Evolutionary conservation across 1,140 invertebrate genomes (phyloP), one percentile per base, ranked within the genome.

Genomic region (Elysia chlorotica): DNA sequence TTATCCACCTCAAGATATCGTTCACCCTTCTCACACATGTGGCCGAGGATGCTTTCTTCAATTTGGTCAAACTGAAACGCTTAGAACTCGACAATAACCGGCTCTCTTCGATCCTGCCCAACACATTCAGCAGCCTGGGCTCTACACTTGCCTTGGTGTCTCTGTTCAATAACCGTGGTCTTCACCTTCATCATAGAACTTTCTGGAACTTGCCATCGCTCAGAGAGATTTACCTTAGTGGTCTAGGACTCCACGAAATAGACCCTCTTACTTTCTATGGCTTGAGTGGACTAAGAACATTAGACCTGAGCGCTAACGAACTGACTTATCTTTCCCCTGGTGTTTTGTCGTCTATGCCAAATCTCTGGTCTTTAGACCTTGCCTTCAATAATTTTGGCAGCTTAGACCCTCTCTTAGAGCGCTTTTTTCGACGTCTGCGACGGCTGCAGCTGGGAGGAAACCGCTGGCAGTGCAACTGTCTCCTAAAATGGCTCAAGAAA

Each of bases 381-480:
- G 30, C 56, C 14, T 66, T 28, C 59, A 76, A 76, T 56, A 33
- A 30, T 35, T 33, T 76, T 5, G 74, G 17, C 17, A 54, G 23
- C 25, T 54, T 76, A 23, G 17, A 61, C 17, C 36, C 59, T 28
- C 53, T 30, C 14, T 61, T 71, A 35, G 61, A 71, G 25, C 57
- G 41, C n/a, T n/a, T 61, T 1, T 59, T 76, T n/a, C 25, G 41
- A 19, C 21, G 28, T 5, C 31, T 76, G 23, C 35, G 70, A 6
- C 65, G 35, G 25, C 25, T 76, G 19, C 30, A 53, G 37, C 54
- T 76, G 23, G 59, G n/a, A 21, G 67, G 53, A 35, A 76, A 76
- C 66, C 75, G 56, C 17, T 74, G 71, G 71, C 71, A 71, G 33
- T 76, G 75, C 36, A 65, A 59, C 72, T 76, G 75, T 54, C 53